A percentile compares a stretch with the other conserved stretches of the same genome.
phyloP scores from a whole-genome alignment of 2,888 invertebrate species.

The Oeneis ivallda region DNA sequence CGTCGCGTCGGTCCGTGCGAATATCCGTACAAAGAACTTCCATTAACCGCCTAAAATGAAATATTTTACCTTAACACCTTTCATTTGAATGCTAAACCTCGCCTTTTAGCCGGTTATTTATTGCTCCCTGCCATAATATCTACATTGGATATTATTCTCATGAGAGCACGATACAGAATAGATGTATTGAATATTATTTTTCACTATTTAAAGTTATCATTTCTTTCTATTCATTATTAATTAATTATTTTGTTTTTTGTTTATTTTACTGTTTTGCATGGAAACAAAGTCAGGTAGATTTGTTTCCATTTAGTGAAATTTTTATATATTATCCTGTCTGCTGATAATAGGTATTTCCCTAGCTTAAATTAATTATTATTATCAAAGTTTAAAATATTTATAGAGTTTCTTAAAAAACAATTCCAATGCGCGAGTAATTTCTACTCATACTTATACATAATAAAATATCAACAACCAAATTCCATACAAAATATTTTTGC shows the following conservation, averaged over 20 bases:
- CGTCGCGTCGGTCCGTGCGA: slow-evolving; percentile 53
- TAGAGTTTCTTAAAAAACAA: too few relatives aligned
- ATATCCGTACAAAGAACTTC: slow-evolving; percentile 79
- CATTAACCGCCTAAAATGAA: slow-evolving; percentile 76
- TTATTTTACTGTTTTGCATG: too few relatives aligned
- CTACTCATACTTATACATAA: neutral
- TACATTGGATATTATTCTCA: slow-evolving; percentile 27
- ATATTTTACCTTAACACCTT: slow-evolving; percentile 53
- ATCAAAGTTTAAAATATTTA: too few relatives aligned
- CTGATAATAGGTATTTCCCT: too few relatives aligned
- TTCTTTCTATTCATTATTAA: too few relatives aligned
- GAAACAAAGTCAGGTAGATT: too few relatives aligned
- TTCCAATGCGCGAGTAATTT: too few relatives aligned
- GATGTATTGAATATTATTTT: neutral
- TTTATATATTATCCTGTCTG: too few relatives aligned
- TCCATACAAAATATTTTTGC: slow-evolving; percentile 20
- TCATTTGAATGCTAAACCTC: slow-evolving; percentile 39
- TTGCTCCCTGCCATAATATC: slow-evolving; percentile 19
- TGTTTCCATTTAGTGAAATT: too few relatives aligned
- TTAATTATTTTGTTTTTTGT: too few relatives aligned
- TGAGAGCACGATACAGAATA: slow-evolving; percentile 11
- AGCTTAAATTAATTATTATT: too few relatives aligned
- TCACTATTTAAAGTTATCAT: neutral
- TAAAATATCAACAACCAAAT: neutral
- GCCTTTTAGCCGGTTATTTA: slow-evolving; percentile 30